phyloP scores from a whole-genome alignment of 2,888 invertebrate species.

The Rhamphomyia laevipes region DNA sequence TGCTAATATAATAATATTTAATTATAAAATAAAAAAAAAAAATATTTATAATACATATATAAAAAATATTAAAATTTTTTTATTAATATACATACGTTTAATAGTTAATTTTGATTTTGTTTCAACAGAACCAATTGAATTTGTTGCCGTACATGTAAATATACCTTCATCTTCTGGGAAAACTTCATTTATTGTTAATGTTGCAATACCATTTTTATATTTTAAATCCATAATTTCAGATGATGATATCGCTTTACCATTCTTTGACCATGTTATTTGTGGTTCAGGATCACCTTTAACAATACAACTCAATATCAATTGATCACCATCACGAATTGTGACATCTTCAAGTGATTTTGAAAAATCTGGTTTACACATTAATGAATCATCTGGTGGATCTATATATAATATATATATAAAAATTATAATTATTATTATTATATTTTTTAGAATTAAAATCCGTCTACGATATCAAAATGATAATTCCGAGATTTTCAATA shows the following conservation, averaged over 20 bases:
- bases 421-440: not conserved
- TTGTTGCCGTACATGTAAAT: conserved; percentile 82
- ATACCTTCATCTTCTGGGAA: conserved; percentile 92
- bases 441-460: not conserved
- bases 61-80: not conserved
- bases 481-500: too few species aligned
- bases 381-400: conserved; percentile 78
- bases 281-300: conserved; percentile 91
- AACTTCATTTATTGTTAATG: conserved; percentile 78
- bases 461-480: too few species aligned
- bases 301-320: conserved; percentile 66
- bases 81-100: conserved; percentile 51
- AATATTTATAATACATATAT: not conserved
- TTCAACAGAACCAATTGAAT: conserved; percentile 75
- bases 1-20: conserved; percentile 44
- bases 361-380: conserved; percentile 80
- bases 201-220: conserved; percentile 82
- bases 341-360: conserved; percentile 63
- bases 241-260: conserved; percentile 61
- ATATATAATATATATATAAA: conserved; percentile 17
- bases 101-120: conserved; percentile 75
- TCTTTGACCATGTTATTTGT: conserved; percentile 80
- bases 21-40: conserved; percentile 13
- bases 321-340: conserved; percentile 77
- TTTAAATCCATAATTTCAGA: conserved; percentile 82